Evolutionary conservation across 2,888 invertebrate species (phyloP).

Genomic region (Hirtodrosophila duncani): DNA sequence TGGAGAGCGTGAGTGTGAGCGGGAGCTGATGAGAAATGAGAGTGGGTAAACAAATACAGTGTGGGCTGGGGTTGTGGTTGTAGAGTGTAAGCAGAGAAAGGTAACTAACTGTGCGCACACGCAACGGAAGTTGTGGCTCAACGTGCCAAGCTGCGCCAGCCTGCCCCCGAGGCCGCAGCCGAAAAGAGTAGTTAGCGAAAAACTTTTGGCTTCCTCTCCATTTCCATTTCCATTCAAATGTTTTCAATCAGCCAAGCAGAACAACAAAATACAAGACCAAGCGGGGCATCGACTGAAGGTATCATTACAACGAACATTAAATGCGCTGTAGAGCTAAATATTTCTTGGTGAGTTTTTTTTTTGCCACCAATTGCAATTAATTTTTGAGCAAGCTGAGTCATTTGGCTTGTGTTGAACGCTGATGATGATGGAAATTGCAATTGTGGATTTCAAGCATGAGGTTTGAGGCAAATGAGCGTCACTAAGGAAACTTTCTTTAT

Average conservation of each 20-base stretch:
- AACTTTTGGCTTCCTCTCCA: background rate
- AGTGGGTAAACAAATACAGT: background rate
- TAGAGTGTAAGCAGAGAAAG: no score
- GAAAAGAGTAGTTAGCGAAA: conserved; percentile 30
- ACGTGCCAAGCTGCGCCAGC: conserved; percentile 41
- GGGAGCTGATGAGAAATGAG: background rate
- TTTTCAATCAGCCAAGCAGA: conserved; percentile 50
- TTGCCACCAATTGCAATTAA: no score
- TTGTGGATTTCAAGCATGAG: no score
- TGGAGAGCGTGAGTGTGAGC: background rate
- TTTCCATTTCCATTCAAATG: conserved; percentile 27
- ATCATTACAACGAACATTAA: background rate
- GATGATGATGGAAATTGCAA: no score
- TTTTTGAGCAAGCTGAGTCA: no score
- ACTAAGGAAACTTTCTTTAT: no score
- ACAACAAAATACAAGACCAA: conserved; percentile 36
- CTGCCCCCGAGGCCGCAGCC: conserved; percentile 12
- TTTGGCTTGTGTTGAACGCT: no score
- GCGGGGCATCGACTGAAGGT: conserved; percentile 5
- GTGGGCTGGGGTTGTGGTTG: background rate
- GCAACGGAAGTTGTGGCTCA: background rate
- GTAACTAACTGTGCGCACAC: no score
- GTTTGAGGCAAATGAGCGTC: no score
- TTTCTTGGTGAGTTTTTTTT: no score
- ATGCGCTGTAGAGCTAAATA: no score